Evolutionary conservation across 2,113 vertebrate genomes (phyloP).

Genomic region (Oreocharis arfaki): DNA sequence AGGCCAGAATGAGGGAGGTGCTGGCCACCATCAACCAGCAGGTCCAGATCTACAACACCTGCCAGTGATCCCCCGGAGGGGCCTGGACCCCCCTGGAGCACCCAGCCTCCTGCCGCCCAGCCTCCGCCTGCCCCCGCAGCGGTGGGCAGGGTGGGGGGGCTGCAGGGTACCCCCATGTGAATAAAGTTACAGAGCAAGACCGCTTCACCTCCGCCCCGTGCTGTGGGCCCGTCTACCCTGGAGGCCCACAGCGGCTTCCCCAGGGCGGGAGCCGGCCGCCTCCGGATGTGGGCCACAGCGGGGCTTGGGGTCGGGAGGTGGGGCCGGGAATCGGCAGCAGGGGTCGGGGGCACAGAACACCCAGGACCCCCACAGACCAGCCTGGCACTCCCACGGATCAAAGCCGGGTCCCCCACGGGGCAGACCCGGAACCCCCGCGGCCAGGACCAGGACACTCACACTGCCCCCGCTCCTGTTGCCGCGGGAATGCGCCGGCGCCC

Average conservation of each 20-base stretch:
- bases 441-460: fast-evolving
- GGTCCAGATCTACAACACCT: constrained; percentile 98
- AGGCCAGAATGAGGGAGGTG: constrained; percentile 91
- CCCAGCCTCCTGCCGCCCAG: background rate
- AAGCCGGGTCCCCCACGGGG: no score
- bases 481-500: background rate
- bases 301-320: background rate
- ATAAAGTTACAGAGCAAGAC: constrained; percentile 40
- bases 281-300: background rate
- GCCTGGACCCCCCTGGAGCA: fast-evolving
- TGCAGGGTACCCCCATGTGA: background rate
- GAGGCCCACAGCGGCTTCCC: background rate
- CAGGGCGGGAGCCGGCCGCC: background rate
- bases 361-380: no score
- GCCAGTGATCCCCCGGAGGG: constrained; percentile 75
- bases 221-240: background rate
- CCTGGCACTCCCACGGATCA: no score
- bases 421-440: no score
- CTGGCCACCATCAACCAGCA: constrained; percentile 92
- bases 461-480: background rate
- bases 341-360: background rate
- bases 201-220: background rate
- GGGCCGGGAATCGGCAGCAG: background rate
- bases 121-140: background rate
- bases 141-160: background rate